phyloP scores from a whole-genome alignment of 2,888 invertebrate species.

The Caenorhabditis auriculariae region DNA sequence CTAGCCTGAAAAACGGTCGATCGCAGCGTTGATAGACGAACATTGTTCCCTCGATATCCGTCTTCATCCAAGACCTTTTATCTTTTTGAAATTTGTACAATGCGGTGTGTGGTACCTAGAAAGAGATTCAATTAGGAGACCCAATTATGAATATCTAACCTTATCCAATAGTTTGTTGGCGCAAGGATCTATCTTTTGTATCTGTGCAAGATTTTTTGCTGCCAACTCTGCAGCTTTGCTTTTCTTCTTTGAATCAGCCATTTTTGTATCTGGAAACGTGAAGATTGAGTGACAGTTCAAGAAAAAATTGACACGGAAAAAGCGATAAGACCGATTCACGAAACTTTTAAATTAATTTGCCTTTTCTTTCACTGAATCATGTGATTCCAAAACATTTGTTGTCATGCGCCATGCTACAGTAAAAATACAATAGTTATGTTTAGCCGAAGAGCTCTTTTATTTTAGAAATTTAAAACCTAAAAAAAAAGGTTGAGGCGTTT shows the following conservation, averaged over 20 bases:
- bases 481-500: too few relatives aligned
- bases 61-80: constrained; percentile 45
- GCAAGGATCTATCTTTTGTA: constrained; percentile 51
- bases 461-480: too few relatives aligned
- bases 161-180: constrained; percentile 46
- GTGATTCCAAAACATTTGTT: too few relatives aligned
- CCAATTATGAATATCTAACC: constrained; percentile 12
- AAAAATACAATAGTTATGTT: too few relatives aligned
- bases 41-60: constrained; percentile 52
- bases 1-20: constrained; percentile 40
- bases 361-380: too few relatives aligned
- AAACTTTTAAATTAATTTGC: too few relatives aligned
- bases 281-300: too few relatives aligned
- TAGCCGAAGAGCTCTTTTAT: too few relatives aligned
- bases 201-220: constrained; percentile 40
- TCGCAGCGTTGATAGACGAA: constrained; percentile 54
- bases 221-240: constrained; percentile 10
- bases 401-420: too few relatives aligned
- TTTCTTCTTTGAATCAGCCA: constrained; percentile 10
- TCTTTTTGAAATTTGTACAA: constrained; percentile 44
- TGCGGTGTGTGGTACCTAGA: constrained; percentile 43
- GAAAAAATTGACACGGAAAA: too few relatives aligned
- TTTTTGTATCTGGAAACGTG: constrained; percentile 4
- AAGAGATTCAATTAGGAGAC: background rate
- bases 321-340: too few relatives aligned